Evolutionary conservation across 2,797 vertebrate species (phyloP).

Genomic region (Ambastaia sidthimunki): DNA sequence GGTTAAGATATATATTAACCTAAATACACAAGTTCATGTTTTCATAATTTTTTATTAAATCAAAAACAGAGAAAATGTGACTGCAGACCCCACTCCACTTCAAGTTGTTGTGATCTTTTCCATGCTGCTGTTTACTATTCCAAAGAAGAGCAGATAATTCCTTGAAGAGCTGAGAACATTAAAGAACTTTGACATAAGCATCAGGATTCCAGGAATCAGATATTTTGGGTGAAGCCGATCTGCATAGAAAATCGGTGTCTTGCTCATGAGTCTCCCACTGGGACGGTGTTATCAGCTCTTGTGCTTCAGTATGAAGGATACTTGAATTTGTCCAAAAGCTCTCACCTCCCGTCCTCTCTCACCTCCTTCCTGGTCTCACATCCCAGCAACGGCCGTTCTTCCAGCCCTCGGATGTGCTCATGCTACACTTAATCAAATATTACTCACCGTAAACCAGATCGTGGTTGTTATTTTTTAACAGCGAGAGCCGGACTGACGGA

Average conservation of each 20-base stretch:
- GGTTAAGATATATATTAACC: too few relatives aligned
- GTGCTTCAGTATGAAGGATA: conserved; percentile 5
- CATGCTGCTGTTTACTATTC: conserved; percentile 4
- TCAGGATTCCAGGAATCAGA: conserved; percentile 24
- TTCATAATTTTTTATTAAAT: background rate
- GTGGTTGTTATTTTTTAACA: conserved; percentile 20
- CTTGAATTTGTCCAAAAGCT: conserved; percentile 32
- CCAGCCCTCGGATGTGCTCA: background rate
- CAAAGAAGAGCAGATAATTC: conserved; percentile 11
- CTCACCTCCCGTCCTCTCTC: conserved; percentile 62
- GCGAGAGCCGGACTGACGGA: conserved; percentile 11
- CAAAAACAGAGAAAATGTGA: background rate
- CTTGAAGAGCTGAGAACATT: conserved; percentile 23
- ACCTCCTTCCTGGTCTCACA: conserved; percentile 36
- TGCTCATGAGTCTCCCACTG: conserved; percentile 49
- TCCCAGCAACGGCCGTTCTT: conserved; percentile 25
- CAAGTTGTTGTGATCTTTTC: background rate
- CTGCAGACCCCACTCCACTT: too few relatives aligned
- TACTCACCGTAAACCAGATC: conserved; percentile 47
- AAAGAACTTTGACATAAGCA: background rate
- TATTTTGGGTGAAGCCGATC: conserved; percentile 35
- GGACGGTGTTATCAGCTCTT: conserved; percentile 38
- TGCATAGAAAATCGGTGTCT: conserved; percentile 38
- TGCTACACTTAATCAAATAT: conserved; percentile 53
- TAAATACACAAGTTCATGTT: background rate